These are phyloP conservation scores for Caranx ignobilis DNA, from an alignment of 2,113 vertebrate genomes.

Conservation along the genomic window DNA sequence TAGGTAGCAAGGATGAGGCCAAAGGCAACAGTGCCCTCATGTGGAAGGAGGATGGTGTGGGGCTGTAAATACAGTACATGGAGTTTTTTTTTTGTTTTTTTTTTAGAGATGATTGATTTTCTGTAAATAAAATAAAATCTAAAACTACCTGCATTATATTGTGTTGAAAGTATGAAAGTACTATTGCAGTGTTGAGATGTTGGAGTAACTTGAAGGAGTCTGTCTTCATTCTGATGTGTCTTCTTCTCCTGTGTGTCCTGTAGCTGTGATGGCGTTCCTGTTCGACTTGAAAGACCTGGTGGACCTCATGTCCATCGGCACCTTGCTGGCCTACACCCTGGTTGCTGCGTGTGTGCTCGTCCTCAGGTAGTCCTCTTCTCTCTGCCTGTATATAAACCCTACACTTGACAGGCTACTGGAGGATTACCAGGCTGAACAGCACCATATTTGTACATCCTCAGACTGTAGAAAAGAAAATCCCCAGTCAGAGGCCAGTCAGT, in stretches of 20 bases:
- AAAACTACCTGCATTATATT: not conserved
- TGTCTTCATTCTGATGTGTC: not conserved
- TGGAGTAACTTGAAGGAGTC: not conserved
- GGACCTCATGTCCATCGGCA: conserved; percentile 98
- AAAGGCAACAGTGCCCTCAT: conserved; percentile 46
- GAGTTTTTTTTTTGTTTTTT: not conserved
- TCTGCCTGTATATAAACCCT: not conserved
- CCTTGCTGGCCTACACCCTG: conserved; percentile 95
- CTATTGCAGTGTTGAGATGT: not conserved
- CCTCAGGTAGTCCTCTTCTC: conserved; percentile 87
- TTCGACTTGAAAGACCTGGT: conserved; percentile 97
- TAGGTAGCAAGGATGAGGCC: conserved; percentile 69
- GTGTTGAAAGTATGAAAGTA: not conserved
- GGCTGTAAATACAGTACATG: conserved; percentile 3
- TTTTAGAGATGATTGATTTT: not conserved
- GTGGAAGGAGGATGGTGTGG: conserved; percentile 55
- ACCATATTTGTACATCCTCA: not conserved
- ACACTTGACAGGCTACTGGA: not conserved
- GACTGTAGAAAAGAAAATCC: not conserved
- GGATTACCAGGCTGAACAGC: not conserved
- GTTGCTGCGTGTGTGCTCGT: conserved; percentile 96
- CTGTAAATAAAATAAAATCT: not conserved
- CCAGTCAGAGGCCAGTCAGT: not conserved
- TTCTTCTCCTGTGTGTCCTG: conserved; percentile 32
- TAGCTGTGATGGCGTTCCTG: conserved; percentile 97